Base-by-base conservation (phyloP, 2,888 invertebrate genomes). In the Gastrophysa polygoni region DNA sequence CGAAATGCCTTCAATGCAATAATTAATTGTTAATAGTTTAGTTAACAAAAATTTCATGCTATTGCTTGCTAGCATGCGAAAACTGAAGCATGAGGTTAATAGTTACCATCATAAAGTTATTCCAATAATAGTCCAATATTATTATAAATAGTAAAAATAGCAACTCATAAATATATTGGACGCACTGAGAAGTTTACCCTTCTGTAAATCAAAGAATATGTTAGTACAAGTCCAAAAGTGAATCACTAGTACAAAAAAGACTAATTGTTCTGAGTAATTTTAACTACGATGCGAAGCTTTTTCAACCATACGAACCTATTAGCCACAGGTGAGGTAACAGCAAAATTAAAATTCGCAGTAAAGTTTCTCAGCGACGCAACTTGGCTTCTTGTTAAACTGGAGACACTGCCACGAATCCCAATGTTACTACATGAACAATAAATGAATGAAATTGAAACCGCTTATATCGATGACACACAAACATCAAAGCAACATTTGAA, bases 301-400 rank as follows among this genome's bases (percentile, higher is more conserved):
- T 54, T 16, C 49, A 32, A 48, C 1, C 28, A 68, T 78, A 78
- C 81, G 73, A 80, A 83, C 83, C 83, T 83, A 77, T 77, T 77
- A 66, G 78, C 73, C 66, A 78, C 73, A 66, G 83, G 78, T 71
- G 82, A 81, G 73, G 80, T 81, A 79, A 82, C 78, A 75, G 83
- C 79, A 81, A 85, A 85, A 82, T 83, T 84, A 83, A 85, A 84
- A 75, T 80, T 81, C 71, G 84, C 81, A 58, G 80, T 80, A 74
- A 85, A 80, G 71, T 82, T 83, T 82, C 83, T 84, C 77, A 85
- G 78, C 66, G 84, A 82, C 70, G 84, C 81, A 71, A 85, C 85
- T 80, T 85, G 85, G 71, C 83, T 81, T 76, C 83, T 83, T 68
- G 85, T 85, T 77, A 85, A 81, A 75, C 84, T 85, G 74, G 85